phyloP scores from a whole-genome alignment of 2,888 invertebrate genomes.

The Dastarcus helophoroides region DNA sequence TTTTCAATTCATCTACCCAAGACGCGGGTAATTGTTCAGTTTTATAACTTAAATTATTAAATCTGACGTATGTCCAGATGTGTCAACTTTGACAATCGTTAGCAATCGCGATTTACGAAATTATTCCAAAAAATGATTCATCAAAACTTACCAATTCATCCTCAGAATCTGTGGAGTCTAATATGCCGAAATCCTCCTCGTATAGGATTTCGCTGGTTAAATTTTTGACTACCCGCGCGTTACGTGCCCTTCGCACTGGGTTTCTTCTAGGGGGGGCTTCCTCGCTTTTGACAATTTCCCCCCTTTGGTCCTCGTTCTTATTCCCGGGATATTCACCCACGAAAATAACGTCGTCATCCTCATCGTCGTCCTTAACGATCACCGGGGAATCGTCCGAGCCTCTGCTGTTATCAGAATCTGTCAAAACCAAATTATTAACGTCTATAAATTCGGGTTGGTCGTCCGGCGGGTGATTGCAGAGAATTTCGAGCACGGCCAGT shows the following conservation, averaged over 20 bases:
- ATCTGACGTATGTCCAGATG: too few relatives aligned
- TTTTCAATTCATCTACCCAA: too few relatives aligned
- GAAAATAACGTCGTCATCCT: conserved; percentile 24
- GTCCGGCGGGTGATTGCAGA: conserved; percentile 3
- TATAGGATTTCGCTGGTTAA: conserved; percentile 8
- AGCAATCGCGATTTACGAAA: not conserved
- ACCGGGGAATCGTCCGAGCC: not conserved
- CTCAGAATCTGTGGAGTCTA: conserved; percentile 5
- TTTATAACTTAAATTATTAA: too few relatives aligned
- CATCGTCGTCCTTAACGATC: conserved; percentile 4
- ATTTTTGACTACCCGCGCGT: conserved; percentile 8
- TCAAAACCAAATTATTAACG: conserved; percentile 1
- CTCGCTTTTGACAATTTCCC: not conserved
- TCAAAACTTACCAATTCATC: conserved; percentile 7
- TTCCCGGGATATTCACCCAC: conserved; percentile 19
- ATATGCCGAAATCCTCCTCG: conserved; percentile 10
- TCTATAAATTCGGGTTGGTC: conserved; percentile 8
- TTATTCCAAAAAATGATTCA: not conserved
- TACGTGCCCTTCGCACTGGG: conserved; percentile 12
- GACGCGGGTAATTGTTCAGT: too few relatives aligned
- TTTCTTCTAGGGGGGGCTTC: conserved; percentile 13
- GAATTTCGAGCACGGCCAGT: conserved; percentile 4
- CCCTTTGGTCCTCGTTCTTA: conserved; percentile 6
- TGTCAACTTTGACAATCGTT: too few relatives aligned
- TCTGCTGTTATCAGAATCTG: not conserved